Percentiles rank a stretch among this genome's conserved stretches.
phyloP scores from a whole-genome alignment of 1,140 invertebrate genomes.

The Bilobella aurantiaca region DNA sequence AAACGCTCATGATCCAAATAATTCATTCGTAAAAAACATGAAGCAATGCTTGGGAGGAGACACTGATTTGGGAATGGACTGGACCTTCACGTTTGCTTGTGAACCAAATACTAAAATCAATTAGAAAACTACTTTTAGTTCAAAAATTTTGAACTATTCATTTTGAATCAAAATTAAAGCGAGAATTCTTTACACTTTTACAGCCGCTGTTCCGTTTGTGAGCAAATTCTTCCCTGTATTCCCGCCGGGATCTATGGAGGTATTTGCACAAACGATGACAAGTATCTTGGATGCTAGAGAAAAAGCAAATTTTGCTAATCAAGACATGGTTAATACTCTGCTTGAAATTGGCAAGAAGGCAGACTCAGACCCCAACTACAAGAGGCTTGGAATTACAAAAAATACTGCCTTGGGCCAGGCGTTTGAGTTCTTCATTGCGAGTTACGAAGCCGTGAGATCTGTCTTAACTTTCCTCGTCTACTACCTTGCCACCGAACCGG shows the following conservation, averaged over 20 bases:
- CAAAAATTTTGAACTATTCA: not conserved
- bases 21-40: constrained; percentile 22
- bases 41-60: not conserved
- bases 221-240: not conserved
- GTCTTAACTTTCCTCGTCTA: constrained; percentile 43
- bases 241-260: not conserved
- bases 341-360: not conserved
- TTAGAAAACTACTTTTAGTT: too few species aligned
- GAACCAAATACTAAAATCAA: too few species aligned
- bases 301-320: not conserved
- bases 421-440: constrained; percentile 53
- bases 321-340: not conserved
- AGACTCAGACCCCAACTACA: not conserved
- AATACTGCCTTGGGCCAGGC: constrained; percentile 37
- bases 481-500: constrained; percentile 48
- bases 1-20: constrained; percentile 21
- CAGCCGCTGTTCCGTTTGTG: not conserved
- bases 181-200: not conserved
- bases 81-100: not conserved
- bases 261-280: not conserved
- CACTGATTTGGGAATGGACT: not conserved
- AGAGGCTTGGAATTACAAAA: constrained; percentile 40
- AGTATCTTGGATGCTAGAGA: not conserved
- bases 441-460: constrained; percentile 53
- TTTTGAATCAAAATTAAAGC: not conserved